phyloP scores from a whole-genome alignment of 2,888 invertebrate species.

The Ochropleura plecta region DNA sequence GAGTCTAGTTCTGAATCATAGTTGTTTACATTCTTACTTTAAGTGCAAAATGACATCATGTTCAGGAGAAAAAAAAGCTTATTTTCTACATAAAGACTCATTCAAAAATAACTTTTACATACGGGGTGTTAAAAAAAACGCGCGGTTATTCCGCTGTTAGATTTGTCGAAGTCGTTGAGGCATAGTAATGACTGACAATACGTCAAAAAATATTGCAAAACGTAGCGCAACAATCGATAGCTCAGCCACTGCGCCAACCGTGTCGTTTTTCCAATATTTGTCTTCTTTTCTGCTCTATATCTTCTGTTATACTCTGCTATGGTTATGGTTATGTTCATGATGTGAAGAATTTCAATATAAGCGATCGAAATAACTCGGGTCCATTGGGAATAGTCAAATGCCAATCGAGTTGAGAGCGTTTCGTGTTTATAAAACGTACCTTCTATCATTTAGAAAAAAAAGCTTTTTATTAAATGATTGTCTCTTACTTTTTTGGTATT shows the following conservation, averaged over 20 bases:
- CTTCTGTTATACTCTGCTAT: too few species aligned
- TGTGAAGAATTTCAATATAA: background rate
- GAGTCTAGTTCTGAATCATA: slow-evolving; percentile 43
- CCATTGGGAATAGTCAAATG: background rate
- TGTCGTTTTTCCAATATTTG: background rate
- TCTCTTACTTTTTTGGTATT: too few species aligned
- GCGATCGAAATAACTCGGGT: background rate
- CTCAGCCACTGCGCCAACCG: too few species aligned
- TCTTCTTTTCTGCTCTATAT: background rate
- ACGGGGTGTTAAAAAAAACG: background rate
- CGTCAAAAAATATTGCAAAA: too few species aligned
- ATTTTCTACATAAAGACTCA: background rate
- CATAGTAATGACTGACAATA: background rate
- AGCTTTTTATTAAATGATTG: too few species aligned
- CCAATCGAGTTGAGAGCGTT: background rate
- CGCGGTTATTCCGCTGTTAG: background rate
- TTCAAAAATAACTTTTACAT: background rate
- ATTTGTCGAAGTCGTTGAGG: background rate
- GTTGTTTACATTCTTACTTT: slow-evolving; percentile 40
- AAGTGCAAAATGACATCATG: slow-evolving; percentile 42
- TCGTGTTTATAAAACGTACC: background rate
- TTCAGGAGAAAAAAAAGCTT: slow-evolving; percentile 40
- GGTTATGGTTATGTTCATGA: too few species aligned
- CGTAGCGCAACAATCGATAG: too few species aligned
- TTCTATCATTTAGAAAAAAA: background rate